Conservation (phyloP, 2,113 vertebrate genomes). For the Pteropus alecto region DNA sequence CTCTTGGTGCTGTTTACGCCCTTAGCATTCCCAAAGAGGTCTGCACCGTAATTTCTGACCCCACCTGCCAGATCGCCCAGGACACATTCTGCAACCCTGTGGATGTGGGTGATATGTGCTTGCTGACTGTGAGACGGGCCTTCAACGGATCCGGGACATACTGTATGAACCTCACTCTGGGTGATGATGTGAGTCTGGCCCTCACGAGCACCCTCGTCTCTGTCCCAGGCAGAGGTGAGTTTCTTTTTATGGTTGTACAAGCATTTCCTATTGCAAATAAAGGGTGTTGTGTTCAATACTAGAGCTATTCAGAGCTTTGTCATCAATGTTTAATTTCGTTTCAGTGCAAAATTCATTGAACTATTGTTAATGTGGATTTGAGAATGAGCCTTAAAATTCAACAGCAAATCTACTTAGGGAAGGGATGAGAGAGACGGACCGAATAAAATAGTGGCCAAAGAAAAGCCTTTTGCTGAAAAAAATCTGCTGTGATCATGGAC, state of each 20-base stretch:
- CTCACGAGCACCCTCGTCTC: conserved; percentile 89
- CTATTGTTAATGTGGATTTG: background rate
- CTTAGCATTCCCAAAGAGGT: conserved; percentile 90
- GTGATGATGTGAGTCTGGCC: conserved; percentile 86
- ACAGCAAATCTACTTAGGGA: background rate
- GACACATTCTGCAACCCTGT: conserved; percentile 85
- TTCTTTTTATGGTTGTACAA: background rate
- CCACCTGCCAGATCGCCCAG: conserved; percentile 85
- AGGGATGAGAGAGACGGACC: background rate
- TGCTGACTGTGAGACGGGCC: conserved; percentile 86
- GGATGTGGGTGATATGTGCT: conserved; percentile 74
- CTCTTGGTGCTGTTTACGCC: fast-evolving
- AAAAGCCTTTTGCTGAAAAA: background rate
- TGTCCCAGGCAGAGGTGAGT: conserved; percentile 83
- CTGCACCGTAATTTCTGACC: conserved; percentile 91
- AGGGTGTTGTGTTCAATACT: background rate
- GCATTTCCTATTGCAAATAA: background rate
- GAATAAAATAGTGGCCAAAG: background rate
- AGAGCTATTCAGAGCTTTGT: background rate
- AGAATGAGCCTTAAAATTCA: background rate
- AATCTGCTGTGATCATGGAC: background rate
- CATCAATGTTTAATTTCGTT: background rate
- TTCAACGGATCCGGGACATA: conserved; percentile 91
- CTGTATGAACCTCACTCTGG: conserved; percentile 94
- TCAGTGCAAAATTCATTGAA: background rate